These are phyloP conservation scores for Drosophila littoralis DNA, from an alignment of 1,140 invertebrate genomes.

Conservation along the genomic window DNA sequence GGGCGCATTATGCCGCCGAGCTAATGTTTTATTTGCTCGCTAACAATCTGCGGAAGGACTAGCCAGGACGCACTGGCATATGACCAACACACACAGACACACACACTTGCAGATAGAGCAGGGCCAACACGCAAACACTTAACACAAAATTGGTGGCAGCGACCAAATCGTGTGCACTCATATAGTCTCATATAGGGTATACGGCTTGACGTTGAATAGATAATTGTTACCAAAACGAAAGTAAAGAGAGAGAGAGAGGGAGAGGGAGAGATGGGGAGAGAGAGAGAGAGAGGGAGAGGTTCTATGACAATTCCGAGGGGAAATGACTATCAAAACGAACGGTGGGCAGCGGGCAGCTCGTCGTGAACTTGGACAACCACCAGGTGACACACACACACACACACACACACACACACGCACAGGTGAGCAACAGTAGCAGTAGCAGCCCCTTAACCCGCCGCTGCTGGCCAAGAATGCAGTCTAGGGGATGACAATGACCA, in stretches of 20 bases:
- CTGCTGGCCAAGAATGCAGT: slow-evolving; percentile 41
- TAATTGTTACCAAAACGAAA: slow-evolving; percentile 79
- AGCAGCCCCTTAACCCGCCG: slow-evolving; percentile 27
- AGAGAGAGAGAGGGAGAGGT: slow-evolving; percentile 10
- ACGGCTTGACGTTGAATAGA: slow-evolving; percentile 81
- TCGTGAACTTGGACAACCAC: slow-evolving; percentile 66
- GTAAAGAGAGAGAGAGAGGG: slow-evolving; percentile 41
- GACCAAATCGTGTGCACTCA: slow-evolving; percentile 81
- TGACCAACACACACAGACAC: slow-evolving; percentile 61
- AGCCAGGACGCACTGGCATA: slow-evolving; percentile 76
- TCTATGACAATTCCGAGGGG: slow-evolving; percentile 74
- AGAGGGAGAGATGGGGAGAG: neutral
- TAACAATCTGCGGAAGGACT: slow-evolving; percentile 82
- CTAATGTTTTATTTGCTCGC: slow-evolving; percentile 80
- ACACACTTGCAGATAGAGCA: slow-evolving; percentile 6
- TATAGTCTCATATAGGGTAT: slow-evolving; percentile 53
- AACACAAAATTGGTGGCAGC: slow-evolving; percentile 77
- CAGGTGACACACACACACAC: slow-evolving; percentile 54
- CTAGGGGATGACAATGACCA: slow-evolving; percentile 77
- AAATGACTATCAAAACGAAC: slow-evolving; percentile 63
- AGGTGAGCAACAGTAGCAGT: slow-evolving; percentile 27
- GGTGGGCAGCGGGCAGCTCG: slow-evolving; percentile 21
- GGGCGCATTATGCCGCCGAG: slow-evolving; percentile 69
- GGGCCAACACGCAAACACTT: slow-evolving; percentile 77
- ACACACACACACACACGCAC: slow-evolving; percentile 8